phyloP scores from a whole-genome alignment of 2,888 invertebrate genomes.

The Phrixothrix hirtus region DNA sequence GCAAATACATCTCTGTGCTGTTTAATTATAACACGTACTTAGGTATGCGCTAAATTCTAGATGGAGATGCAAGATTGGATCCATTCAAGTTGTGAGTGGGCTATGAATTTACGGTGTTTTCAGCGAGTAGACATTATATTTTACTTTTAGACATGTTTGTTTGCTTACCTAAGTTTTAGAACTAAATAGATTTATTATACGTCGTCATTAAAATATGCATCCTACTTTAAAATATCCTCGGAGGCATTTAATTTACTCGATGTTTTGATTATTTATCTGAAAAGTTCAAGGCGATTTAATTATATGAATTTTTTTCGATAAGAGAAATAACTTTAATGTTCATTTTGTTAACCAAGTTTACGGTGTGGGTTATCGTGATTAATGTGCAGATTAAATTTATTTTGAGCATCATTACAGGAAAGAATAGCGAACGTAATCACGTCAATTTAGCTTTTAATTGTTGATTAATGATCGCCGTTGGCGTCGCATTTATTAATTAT shows the following conservation, averaged over 20 bases:
- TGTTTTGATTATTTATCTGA: too few relatives aligned
- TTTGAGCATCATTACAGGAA: constrained; percentile 36
- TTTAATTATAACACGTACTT: constrained; percentile 30
- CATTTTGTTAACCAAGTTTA: constrained; percentile 6
- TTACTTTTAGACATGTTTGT: constrained; percentile 20
- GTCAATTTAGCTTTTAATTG: constrained; percentile 51
- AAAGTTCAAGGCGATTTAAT: too few relatives aligned
- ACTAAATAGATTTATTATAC: constrained; percentile 17
- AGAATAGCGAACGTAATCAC: constrained; percentile 46
- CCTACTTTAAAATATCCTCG: constrained; percentile 6
- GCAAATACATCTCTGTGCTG: constrained; percentile 23
- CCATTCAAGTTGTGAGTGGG: constrained; percentile 32
- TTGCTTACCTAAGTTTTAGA: constrained; percentile 14
- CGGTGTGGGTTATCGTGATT: constrained; percentile 24
- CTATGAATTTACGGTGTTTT: constrained; percentile 34
- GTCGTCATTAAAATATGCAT: constrained; percentile 8
- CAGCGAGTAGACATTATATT: constrained; percentile 14
- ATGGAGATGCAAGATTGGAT: constrained; percentile 32
- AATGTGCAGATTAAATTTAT: constrained; percentile 30
- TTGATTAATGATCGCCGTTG: constrained; percentile 49
- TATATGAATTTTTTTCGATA: too few relatives aligned
- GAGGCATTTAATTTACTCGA: too few relatives aligned
- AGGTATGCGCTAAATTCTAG: constrained; percentile 18
- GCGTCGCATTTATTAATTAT: constrained; percentile 53
- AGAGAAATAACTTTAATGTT: too few relatives aligned